phyloP scores from a whole-genome alignment of 2,888 invertebrate genomes.

The Amphimallon solstitiale region DNA sequence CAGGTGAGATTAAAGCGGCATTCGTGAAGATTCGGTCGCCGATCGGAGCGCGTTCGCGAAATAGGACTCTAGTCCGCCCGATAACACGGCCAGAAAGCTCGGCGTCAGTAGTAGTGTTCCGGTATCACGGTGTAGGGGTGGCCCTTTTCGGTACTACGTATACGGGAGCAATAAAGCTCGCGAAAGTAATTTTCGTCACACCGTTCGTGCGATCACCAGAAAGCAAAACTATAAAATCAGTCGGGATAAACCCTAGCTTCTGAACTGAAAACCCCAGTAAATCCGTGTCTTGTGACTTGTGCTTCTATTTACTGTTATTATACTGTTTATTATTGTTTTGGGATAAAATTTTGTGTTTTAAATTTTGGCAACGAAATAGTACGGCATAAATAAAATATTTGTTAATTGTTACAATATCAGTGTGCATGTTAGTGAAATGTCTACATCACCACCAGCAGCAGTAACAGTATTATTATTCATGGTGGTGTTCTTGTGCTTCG shows the following conservation, averaged over 20 bases:
- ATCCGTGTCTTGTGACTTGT: too few species aligned
- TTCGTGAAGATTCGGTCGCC: not conserved
- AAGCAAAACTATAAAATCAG: too few species aligned
- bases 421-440: slow-evolving; percentile 45
- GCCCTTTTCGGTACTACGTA: slow-evolving; percentile 49
- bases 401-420: too few species aligned
- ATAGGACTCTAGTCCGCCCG: slow-evolving; percentile 10
- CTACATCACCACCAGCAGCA: slow-evolving; percentile 42
- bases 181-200: slow-evolving; percentile 9
- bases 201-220: not conserved
- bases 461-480: slow-evolving; percentile 41
- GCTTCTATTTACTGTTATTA: too few species aligned
- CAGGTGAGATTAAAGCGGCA: slow-evolving; percentile 54
- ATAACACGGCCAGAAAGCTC: slow-evolving; percentile 52
- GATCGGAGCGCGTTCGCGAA: slow-evolving; percentile 5
- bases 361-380: not conserved
- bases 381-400: too few species aligned
- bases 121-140: slow-evolving; percentile 54
- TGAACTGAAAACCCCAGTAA: too few species aligned
- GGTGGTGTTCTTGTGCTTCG: slow-evolving; percentile 9
- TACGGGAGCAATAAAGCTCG: slow-evolving; percentile 36
- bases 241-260: too few species aligned
- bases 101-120: slow-evolving; percentile 61
- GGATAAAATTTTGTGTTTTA: not conserved
- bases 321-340: too few species aligned